Percentiles rank a stretch among this genome's conserved stretches.
phyloP scores from a whole-genome alignment of 2,113 vertebrate species.

The Meles meles region DNA sequence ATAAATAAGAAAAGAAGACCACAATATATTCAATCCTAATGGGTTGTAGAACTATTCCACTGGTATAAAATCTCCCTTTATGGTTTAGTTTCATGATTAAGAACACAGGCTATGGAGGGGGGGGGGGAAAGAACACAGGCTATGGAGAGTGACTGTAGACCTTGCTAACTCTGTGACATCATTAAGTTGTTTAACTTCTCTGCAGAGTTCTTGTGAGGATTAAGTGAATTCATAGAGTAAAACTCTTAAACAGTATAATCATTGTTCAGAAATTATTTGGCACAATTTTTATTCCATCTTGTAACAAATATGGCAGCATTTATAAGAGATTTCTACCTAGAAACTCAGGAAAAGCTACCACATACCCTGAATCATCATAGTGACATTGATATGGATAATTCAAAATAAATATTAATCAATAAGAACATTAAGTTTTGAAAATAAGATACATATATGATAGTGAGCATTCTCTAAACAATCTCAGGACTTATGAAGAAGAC shows the following conservation, averaged over 20 bases:
- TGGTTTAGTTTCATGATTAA: neutral
- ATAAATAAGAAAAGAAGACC: neutral
- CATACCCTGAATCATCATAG: neutral
- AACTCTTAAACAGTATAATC: neutral
- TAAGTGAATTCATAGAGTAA: neutral
- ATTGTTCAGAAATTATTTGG: neutral
- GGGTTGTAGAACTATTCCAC: neutral
- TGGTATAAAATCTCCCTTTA: neutral
- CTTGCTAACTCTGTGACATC: neutral
- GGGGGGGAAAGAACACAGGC: neutral
- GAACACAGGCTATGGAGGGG: neutral
- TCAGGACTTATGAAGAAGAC: neutral
- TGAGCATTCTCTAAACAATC: neutral
- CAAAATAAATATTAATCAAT: neutral
- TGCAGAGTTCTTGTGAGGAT: neutral
- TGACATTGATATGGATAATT: neutral
- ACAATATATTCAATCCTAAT: neutral
- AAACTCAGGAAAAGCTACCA: neutral
- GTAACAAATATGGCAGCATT: neutral
- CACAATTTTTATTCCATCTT: neutral
- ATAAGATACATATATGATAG: neutral
- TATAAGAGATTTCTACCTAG: neutral
- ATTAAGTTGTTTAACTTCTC: neutral
- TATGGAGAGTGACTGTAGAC: neutral
- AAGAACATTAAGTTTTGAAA: neutral